Conservation (phyloP, 2,113 vertebrate species). For the Antigone vipio region DNA sequence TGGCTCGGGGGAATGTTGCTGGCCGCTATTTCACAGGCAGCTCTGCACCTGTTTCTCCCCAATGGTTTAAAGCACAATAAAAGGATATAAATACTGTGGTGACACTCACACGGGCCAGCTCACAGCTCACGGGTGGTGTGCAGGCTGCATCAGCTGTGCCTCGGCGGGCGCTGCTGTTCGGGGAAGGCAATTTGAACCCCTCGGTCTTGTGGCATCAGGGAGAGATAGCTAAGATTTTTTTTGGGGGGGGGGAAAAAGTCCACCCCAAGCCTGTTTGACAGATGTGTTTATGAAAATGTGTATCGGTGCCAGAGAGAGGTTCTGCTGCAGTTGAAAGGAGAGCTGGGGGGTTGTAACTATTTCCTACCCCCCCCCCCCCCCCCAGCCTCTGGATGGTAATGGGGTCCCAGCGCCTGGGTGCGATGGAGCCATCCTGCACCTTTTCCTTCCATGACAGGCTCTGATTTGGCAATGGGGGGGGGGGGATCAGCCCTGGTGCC, state of each 20-base stretch:
- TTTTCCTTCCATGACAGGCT: not conserved
- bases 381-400: not conserved
- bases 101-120: not conserved
- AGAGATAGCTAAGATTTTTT: not conserved
- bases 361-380: not conserved
- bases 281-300: not conserved
- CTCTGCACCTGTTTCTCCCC: slow-evolving; percentile 67
- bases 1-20: not conserved
- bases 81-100: slow-evolving; percentile 66
- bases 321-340: not conserved
- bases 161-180: fast-evolving
- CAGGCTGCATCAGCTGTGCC: not conserved
- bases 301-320: not conserved
- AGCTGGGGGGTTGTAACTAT: not conserved
- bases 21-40: not conserved
- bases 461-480: not conserved
- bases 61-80: slow-evolving; percentile 42
- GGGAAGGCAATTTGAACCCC: not conserved
- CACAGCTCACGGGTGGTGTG: not conserved
- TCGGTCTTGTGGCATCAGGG: fast-evolving
- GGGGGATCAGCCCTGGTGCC: not conserved
- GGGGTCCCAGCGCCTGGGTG: not conserved
- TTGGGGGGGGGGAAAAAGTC: fast-evolving
- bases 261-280: not conserved
- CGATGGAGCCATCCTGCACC: not conserved